Evolutionary conservation across 2,888 invertebrate genomes (phyloP).

Genomic region (Cryptus viduatorius): DNA sequence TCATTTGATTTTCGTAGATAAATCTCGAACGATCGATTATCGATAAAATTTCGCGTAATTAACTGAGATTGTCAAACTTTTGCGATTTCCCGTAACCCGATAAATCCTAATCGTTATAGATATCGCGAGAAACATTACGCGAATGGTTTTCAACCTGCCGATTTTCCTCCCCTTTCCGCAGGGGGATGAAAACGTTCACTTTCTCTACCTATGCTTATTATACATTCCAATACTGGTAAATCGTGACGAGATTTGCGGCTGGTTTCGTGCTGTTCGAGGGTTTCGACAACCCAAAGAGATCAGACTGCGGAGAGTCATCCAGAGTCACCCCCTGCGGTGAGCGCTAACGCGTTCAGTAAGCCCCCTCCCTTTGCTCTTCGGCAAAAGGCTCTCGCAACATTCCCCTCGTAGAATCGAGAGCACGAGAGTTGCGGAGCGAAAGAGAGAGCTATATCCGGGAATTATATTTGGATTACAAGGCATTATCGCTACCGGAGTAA

Average conservation of each 20-base stretch:
- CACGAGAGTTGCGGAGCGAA: constrained; percentile 32
- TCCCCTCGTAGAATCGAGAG: constrained; percentile 49
- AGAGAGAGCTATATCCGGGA: constrained; percentile 72
- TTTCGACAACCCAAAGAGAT: constrained; percentile 32
- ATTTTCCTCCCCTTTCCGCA: constrained; percentile 2
- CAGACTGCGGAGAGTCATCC: constrained; percentile 19
- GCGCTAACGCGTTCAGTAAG: constrained; percentile 70
- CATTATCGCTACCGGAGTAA: constrained; percentile 84
- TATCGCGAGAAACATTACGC: constrained; percentile 40
- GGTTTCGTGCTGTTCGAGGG: constrained; percentile 54
- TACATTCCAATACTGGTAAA: constrained; percentile 46
- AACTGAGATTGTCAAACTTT: not conserved
- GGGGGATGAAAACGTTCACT: constrained; percentile 40
- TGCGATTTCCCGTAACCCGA: constrained; percentile 10
- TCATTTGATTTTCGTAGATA: not conserved
- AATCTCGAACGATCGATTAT: not conserved
- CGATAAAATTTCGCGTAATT: not conserved
- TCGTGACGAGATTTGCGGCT: constrained; percentile 65
- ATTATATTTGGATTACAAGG: constrained; percentile 85
- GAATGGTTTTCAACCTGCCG: constrained; percentile 31
- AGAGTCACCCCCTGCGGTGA: constrained; percentile 71
- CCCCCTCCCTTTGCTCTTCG: constrained; percentile 23
- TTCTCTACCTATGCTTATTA: constrained; percentile 1
- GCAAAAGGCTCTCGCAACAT: constrained; percentile 56
- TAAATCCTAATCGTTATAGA: constrained; percentile 52